These are phyloP conservation scores for Habropoda laboriosa DNA, from an alignment of 1,140 invertebrate species.

Conservation along the genomic window DNA sequence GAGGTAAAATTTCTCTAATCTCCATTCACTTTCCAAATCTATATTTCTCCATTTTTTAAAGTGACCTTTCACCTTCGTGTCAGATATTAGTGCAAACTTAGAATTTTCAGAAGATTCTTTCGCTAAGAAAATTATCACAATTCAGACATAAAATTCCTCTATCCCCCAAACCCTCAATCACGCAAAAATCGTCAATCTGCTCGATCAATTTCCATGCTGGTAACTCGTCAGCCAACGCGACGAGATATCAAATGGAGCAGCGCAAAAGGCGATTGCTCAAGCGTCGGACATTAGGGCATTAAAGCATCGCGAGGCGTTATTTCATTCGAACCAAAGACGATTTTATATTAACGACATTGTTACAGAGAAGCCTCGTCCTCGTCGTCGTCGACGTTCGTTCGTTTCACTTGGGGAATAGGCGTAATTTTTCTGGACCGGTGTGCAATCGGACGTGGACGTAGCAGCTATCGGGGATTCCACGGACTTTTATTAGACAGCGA, in stretches of 20 bases:
- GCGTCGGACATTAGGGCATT: neutral
- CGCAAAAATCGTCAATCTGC: neutral
- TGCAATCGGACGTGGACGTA: neutral
- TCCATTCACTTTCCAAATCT: too few relatives aligned
- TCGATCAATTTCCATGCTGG: neutral
- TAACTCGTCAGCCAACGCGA: too few relatives aligned
- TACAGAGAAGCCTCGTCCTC: too few relatives aligned
- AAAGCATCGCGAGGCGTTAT: neutral
- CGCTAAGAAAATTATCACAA: too few relatives aligned
- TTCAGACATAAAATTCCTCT: too few relatives aligned
- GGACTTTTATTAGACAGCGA: constrained; percentile 38
- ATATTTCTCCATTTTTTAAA: too few relatives aligned
- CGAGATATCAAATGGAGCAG: neutral
- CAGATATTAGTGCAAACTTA: too few relatives aligned
- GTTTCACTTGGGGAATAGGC: constrained; percentile 18
- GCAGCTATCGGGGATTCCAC: constrained; percentile 27
- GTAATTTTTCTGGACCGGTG: constrained; percentile 1
- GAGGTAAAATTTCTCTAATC: too few relatives aligned
- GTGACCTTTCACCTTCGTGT: too few relatives aligned
- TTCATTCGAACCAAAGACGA: neutral
- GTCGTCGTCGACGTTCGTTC: too few relatives aligned
- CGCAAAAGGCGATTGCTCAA: neutral
- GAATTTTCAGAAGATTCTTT: too few relatives aligned
- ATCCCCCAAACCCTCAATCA: too few relatives aligned
- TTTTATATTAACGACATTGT: neutral